These are phyloP conservation scores for Brachyalestes nurse DNA, from an alignment of 2,797 vertebrate species.

Conservation along the genomic window DNA sequence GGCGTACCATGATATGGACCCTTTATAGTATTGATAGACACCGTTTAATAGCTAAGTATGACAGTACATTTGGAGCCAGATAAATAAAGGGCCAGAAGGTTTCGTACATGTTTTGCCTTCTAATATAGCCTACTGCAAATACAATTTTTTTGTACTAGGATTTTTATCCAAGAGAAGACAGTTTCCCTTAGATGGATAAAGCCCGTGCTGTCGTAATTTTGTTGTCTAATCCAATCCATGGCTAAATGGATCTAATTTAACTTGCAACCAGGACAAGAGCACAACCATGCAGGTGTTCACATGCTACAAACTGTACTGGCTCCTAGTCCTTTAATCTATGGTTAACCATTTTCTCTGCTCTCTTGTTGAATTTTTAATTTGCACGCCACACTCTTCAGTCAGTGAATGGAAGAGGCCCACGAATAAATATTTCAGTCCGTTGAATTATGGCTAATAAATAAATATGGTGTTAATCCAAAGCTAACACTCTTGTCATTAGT, in stretches of 20 bases:
- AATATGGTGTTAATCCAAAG: background rate
- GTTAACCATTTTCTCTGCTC: conserved; percentile 5
- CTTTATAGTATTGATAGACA: too few relatives aligned
- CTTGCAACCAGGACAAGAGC: background rate
- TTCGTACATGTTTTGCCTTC: background rate
- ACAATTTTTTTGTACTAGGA: too few relatives aligned
- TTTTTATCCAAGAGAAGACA: background rate
- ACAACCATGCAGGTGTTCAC: background rate
- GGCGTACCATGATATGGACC: too few relatives aligned
- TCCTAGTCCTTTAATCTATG: background rate
- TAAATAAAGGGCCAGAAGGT: background rate
- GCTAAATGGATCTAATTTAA: background rate
- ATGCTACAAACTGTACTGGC: background rate
- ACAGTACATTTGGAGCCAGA: too few relatives aligned
- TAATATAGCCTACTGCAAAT: background rate
- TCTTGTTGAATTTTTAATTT: background rate
- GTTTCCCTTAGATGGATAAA: background rate
- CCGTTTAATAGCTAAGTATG: too few relatives aligned
- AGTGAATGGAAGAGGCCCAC: background rate
- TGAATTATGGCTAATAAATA: background rate
- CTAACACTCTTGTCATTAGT: too few relatives aligned
- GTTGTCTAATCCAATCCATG: background rate
- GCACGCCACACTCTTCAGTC: background rate
- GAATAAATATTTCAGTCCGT: background rate
- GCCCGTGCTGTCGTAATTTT: background rate